Evolutionary conservation across 1,140 invertebrate species (phyloP).

Genomic region (Drosophila willistoni): DNA sequence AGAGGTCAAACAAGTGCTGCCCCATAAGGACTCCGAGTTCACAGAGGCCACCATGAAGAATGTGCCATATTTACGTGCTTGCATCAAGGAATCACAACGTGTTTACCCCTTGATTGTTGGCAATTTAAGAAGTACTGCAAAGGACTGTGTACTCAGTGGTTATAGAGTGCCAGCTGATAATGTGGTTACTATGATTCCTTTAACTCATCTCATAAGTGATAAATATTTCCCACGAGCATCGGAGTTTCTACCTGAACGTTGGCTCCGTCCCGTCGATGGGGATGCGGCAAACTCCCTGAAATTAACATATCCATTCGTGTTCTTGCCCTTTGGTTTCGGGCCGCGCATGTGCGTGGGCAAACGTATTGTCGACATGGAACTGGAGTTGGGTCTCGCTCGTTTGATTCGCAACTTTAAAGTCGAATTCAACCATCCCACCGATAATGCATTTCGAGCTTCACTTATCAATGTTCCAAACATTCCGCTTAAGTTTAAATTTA

Average conservation of each 20-base stretch:
- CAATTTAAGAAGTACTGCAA: slow-evolving; percentile 83
- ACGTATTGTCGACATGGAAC: slow-evolving; percentile 89
- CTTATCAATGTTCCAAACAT: slow-evolving; percentile 72
- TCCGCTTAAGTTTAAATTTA: slow-evolving; percentile 76
- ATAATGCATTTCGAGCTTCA: slow-evolving; percentile 53
- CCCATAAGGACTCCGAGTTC: slow-evolving; percentile 84
- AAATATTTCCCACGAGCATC: slow-evolving; percentile 84
- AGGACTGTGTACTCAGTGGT: slow-evolving; percentile 84
- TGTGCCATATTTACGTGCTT: slow-evolving; percentile 87
- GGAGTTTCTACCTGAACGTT: slow-evolving; percentile 86
- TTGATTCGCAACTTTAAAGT: slow-evolving; percentile 85
- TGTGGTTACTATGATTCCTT: slow-evolving; percentile 81
- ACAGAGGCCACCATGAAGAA: slow-evolving; percentile 85
- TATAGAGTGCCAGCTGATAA: slow-evolving; percentile 86
- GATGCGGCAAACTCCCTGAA: slow-evolving; percentile 55
- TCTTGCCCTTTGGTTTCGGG: slow-evolving; percentile 86
- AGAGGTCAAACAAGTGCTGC: slow-evolving; percentile 87
- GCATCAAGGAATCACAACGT: slow-evolving; percentile 86
- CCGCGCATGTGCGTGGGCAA: slow-evolving; percentile 85
- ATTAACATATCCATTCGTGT: slow-evolving; percentile 84
- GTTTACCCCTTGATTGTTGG: slow-evolving; percentile 84
- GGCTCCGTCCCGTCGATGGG: slow-evolving; percentile 80
- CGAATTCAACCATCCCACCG: slow-evolving; percentile 83
- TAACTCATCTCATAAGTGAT: slow-evolving; percentile 66
- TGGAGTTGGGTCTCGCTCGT: slow-evolving; percentile 86